phyloP scores from a whole-genome alignment of 2,797 vertebrate species.

The Bryconaethiops microstoma region DNA sequence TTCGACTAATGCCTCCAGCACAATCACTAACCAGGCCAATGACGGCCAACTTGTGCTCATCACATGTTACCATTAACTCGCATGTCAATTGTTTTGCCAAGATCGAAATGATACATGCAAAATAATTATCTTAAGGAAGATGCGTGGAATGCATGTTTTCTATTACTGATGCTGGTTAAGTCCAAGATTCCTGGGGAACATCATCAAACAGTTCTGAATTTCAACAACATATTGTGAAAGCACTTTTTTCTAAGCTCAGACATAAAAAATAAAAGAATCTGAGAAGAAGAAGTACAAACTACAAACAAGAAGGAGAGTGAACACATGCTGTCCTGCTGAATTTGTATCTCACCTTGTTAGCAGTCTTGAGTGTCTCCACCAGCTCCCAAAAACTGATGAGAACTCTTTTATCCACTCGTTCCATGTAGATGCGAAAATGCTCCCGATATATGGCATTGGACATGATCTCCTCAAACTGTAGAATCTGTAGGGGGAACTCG shows the following conservation, averaged over 20 bases:
- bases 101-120: neutral
- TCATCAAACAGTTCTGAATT: too few species aligned
- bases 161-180: neutral
- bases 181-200: too few species aligned
- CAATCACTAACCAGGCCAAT: neutral
- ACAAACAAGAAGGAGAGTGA: neutral
- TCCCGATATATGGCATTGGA: constrained; percentile 85
- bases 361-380: constrained; percentile 90
- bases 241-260: neutral
- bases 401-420: constrained; percentile 89
- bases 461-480: constrained; percentile 96
- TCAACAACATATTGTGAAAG: neutral
- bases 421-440: constrained; percentile 92
- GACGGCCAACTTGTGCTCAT: constrained; percentile 19
- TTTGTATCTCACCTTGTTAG: constrained; percentile 86
- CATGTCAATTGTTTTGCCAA: neutral
- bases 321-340: neutral
- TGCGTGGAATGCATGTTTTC: neutral
- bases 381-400: constrained; percentile 94
- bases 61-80: constrained; percentile 6
- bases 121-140: neutral
- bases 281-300: neutral
- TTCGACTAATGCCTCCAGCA: constrained; percentile 14
- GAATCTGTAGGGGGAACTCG: constrained; percentile 79
- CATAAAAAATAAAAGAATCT: neutral